Base-by-base conservation (phyloP, 2,888 invertebrate genomes). In the Eudasyphora cyanicolor region DNA sequence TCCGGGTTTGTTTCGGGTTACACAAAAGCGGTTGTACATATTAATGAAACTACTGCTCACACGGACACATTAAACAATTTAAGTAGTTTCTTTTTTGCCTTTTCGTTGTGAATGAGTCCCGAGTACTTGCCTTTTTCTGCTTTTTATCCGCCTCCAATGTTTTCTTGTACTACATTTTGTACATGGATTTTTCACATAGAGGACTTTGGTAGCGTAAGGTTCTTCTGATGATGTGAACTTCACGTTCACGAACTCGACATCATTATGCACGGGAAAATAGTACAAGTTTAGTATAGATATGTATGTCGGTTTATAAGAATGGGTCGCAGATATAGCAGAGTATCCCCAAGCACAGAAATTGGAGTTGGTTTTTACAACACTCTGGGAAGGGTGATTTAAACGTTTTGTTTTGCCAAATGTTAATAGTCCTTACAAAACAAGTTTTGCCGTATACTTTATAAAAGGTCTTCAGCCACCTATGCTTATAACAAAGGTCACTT, bases 221-320 rank as follows among this genome's bases (percentile, higher is more conserved):
- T 45, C 79, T 79, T 74, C n/a, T n/a, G n/a, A 54, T 74, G 73
- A 74, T 74, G 57, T 79, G 79, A 79, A 79, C 79, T 79, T 79
- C 74, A 78, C 51, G 62, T 45, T 42, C n/a, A 32, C 54, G 54
- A 73, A 78, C 57, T 78, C 49, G 27, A 38, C 64, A 64, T 38
- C 67, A 8, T 38, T 21, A 14, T 0, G 5, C 67, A 42, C 0
- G 19, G 6, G 42, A 42, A 67, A n/a, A 12, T 8, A 42, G 64
- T 67, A 67, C 24, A 69, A 42, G 74, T 74, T 29, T 54, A 35
- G 51, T 27, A 42, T n/a, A 24, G 7, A 51, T 29, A n/a, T 51
- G 27, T 42, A 45, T 60, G 57, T 24, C 10, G 38, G 19, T 60
- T 24, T 57, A 21, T 38, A 29, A 70, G 35, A 57, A 0, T 54